These are phyloP conservation scores for Micromesistius poutassou DNA, from an alignment of 2,797 vertebrate species.

Conservation along the genomic window DNA sequence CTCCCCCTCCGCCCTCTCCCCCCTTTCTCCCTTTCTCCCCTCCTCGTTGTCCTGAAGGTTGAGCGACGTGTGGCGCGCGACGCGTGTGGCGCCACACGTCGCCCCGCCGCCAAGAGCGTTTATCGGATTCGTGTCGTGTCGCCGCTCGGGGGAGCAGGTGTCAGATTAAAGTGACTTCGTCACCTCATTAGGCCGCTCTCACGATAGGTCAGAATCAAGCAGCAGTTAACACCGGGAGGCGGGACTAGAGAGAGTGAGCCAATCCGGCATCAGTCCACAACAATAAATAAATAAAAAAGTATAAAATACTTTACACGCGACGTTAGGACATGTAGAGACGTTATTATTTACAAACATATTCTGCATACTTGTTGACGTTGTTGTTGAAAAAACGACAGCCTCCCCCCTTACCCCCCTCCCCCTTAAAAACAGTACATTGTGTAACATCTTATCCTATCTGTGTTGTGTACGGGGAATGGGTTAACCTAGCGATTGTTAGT, in stretches of 20 bases:
- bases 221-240: neutral
- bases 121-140: constrained; percentile 21
- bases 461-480: too few species aligned
- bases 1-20: too few species aligned
- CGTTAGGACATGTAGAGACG: too few species aligned
- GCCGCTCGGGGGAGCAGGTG: constrained; percentile 27
- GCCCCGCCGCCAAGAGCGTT: neutral
- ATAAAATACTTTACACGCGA: neutral
- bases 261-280: neutral
- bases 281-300: neutral
- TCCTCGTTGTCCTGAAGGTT: neutral
- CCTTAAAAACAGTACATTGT: too few species aligned
- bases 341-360: neutral
- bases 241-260: neutral
- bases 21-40: too few species aligned
- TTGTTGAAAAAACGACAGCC: too few species aligned
- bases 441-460: too few species aligned
- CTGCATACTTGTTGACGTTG: neutral
- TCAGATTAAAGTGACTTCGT: constrained; percentile 59
- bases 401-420: too few species aligned
- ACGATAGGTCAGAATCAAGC: constrained; percentile 27
- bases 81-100: too few species aligned
- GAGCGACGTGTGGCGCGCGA: too few species aligned
- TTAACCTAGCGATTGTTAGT: too few species aligned
- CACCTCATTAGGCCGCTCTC: constrained; percentile 58